phyloP scores from a whole-genome alignment of 2,888 invertebrate species.

The Nasonovia ribisnigri region DNA sequence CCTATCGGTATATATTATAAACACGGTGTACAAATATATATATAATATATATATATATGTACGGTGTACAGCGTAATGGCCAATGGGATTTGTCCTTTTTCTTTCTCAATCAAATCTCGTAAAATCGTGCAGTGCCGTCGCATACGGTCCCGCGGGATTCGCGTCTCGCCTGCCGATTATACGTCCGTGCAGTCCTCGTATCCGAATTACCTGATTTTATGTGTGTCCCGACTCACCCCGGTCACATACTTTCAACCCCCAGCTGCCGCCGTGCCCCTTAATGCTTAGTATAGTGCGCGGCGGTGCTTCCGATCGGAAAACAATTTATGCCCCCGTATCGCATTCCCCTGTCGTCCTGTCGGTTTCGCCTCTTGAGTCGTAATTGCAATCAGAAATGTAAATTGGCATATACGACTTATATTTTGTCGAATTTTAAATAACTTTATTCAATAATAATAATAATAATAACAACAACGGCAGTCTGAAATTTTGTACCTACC shows the following conservation, averaged over 20 bases:
- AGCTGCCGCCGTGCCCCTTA: background rate
- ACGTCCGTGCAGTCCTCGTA: background rate
- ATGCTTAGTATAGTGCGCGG: conserved; percentile 25
- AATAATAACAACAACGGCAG: too few relatives aligned
- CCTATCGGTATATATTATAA: background rate
- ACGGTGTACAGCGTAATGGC: background rate
- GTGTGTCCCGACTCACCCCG: background rate
- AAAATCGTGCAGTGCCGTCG: conserved; percentile 11
- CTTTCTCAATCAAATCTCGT: conserved; percentile 1
- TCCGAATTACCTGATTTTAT: conserved; percentile 44
- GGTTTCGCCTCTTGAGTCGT: conserved; percentile 5
- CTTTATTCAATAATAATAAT: background rate
- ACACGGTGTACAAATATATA: background rate
- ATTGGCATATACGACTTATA: background rate
- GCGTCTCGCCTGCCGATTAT: conserved; percentile 29
- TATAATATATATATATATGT: too few relatives aligned
- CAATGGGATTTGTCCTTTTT: conserved; percentile 31
- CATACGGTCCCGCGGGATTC: background rate
- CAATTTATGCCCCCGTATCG: conserved; percentile 31
- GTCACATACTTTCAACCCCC: background rate
- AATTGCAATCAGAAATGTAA: conserved; percentile 21
- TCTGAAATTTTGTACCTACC: background rate
- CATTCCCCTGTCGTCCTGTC: background rate
- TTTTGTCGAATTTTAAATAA: background rate
- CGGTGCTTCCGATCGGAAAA: conserved; percentile 32